Percentiles rank a stretch among this genome's conserved stretches.
Evolutionary conservation across 2,888 invertebrate species (phyloP).

Genomic region (Sarcophaga variegata): DNA sequence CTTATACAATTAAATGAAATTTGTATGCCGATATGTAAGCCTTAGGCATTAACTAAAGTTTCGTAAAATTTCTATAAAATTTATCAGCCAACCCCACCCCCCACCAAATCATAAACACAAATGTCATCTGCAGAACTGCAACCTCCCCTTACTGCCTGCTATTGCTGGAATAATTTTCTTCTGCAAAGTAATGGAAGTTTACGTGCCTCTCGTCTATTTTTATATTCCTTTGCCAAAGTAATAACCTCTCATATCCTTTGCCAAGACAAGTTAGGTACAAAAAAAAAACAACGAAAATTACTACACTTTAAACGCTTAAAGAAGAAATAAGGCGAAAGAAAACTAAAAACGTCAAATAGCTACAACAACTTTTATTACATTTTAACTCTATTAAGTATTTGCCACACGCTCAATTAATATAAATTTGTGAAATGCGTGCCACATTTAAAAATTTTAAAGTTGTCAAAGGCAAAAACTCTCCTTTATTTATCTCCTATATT

Average conservation of each 20-base stretch:
- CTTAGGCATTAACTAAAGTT: conserved; percentile 47
- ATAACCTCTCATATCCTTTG: conserved; percentile 52
- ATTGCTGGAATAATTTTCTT: no score
- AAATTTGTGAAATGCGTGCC: conserved; percentile 65
- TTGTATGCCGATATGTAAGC: conserved; percentile 62
- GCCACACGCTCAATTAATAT: conserved; percentile 68
- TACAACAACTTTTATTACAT: conserved; percentile 43
- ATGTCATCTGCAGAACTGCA: no score
- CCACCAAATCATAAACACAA: no score
- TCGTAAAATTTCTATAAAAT: conserved; percentile 49
- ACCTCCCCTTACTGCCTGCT: no score
- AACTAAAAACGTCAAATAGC: conserved; percentile 41
- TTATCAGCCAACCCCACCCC: conserved; percentile 8
- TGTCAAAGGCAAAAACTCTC: no score
- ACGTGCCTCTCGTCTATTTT: conserved; percentile 20
- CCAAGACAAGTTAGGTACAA: not conserved
- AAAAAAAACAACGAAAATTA: conserved; percentile 21
- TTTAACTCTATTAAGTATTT: conserved; percentile 52
- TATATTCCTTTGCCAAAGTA: conserved; percentile 38
- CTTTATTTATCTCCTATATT: no score
- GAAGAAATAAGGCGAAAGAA: not conserved
- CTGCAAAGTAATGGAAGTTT: not conserved
- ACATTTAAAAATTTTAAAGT: conserved; percentile 46
- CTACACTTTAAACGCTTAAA: conserved; percentile 13
- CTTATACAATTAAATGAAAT: conserved; percentile 58